A percentile compares a stretch with the other conserved stretches of the same genome.
phyloP scores from a whole-genome alignment of 2,113 vertebrate species.

The Cariama cristata region DNA sequence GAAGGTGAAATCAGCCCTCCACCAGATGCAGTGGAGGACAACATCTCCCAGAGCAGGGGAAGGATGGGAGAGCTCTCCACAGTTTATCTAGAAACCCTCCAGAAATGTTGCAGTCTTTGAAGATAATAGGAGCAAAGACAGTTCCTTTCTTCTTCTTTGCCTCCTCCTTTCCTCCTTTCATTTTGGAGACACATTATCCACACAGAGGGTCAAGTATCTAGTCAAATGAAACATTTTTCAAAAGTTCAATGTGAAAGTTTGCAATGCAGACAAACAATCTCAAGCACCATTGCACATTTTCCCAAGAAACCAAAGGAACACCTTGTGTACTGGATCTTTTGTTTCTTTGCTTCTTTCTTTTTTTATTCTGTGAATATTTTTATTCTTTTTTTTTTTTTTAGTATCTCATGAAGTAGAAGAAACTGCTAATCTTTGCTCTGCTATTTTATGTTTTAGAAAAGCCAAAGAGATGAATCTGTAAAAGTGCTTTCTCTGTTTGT shows the following conservation, averaged over 20 bases:
- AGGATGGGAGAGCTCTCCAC: background rate
- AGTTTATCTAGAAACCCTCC: background rate
- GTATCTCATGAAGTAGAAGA: background rate
- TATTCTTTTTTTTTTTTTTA: background rate
- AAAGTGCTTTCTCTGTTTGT: background rate
- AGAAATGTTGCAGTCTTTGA: constrained; percentile 12
- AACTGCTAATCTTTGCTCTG: constrained; percentile 22
- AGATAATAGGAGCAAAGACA: background rate
- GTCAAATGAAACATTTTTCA: constrained; percentile 41
- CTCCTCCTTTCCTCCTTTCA: constrained; percentile 15
- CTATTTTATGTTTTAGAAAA: constrained; percentile 24
- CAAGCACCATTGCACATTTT: background rate
- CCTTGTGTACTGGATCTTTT: background rate
- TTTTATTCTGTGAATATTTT: constrained; percentile 8
- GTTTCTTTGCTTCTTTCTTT: background rate
- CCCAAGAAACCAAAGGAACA: background rate
- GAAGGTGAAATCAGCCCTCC: background rate
- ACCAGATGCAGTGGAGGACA: background rate
- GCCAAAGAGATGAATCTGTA: constrained; percentile 30
- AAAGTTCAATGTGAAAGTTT: background rate
- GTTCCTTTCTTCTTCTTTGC: background rate
- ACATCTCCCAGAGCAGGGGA: background rate
- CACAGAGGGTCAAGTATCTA: constrained; percentile 10
- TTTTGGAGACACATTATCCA: constrained; percentile 14
- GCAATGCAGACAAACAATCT: constrained; percentile 19